Evolutionary conservation across 2,797 vertebrate species (phyloP).

Genomic region (Scolopax bukidnonensis): DNA sequence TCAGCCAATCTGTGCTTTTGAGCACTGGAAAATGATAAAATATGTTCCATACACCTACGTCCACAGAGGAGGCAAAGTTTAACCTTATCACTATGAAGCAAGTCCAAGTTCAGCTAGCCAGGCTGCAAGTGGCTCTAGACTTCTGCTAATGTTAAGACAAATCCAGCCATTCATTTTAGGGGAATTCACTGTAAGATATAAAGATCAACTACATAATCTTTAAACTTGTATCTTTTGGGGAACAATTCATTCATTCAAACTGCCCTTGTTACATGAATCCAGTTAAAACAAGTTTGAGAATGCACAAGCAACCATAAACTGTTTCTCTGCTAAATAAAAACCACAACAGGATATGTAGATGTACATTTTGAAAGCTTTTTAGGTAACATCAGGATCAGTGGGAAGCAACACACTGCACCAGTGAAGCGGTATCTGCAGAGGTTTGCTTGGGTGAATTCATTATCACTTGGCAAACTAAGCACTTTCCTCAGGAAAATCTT

Average conservation of each 20-base stretch:
- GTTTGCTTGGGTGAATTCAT: slow-evolving; percentile 13
- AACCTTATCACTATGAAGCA: background rate
- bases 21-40: background rate
- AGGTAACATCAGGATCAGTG: background rate
- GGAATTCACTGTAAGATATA: background rate
- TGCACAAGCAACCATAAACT: background rate
- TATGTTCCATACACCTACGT: background rate
- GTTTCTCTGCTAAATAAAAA: background rate
- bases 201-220: background rate
- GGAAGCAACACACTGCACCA: background rate
- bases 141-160: background rate
- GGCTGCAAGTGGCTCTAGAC: background rate
- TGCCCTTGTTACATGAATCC: background rate
- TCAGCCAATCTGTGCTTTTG: background rate
- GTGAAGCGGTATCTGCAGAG: background rate
- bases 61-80: background rate
- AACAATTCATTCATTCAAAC: background rate
- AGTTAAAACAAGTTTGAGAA: background rate
- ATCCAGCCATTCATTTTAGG: background rate
- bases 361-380: background rate
- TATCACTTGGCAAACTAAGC: background rate
- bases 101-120: background rate
- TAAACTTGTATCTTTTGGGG: background rate
- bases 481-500: background rate
- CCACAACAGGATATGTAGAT: background rate